Evolutionary conservation across 2,888 invertebrate species (phyloP), one percentile per base, ranked within the genome.

Genomic region (Drosophila bunnanda): DNA sequence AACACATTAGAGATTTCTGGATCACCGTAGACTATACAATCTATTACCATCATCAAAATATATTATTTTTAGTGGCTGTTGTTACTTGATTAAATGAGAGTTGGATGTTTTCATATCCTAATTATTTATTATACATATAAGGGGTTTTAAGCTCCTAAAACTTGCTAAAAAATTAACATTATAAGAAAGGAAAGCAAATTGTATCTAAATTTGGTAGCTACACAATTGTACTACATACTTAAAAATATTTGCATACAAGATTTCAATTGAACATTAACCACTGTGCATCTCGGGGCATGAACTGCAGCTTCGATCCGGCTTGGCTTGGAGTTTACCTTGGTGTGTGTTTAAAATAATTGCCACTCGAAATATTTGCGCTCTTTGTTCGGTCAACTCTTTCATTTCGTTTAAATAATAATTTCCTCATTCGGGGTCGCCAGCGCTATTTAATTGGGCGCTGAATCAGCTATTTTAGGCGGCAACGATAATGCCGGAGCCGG

Each of bases 381-480:
- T 69, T 79, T 79, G 75, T 84, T 76, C 80, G 75, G 76, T 44
- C 68, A 83, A 84, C 89, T 84, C 84, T 79, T 87, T 78, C 61
- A 73, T 70, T 56, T 77, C 52, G 66, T 76, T 66, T 56, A 64
- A 72, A 66, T 66, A 68, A 56, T 28, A 39, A 67, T 68, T 44
- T 67, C 30, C 67, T 39, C 57, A 54, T 68, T 65, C 60, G 72
- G 59, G 72, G 76, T 76, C 76, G 76, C 72, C 58, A 46, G 22
- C 68, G 50, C 46, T 76, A 77, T 79, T 76, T 91, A 91, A 91
- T 91, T 89, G 89, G 80, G 66, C 75, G 89, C 79, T 91, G 90
- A 91, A 82, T 89, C 91, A 91, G 90, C 91, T 88, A 89, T 87
- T 89, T 85, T 70, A 53, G 38, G 34, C 38, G 17, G 44, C 60